Evolutionary conservation across 2,888 invertebrate genomes (phyloP).

Genomic region (Siphlonurus alternatus): DNA sequence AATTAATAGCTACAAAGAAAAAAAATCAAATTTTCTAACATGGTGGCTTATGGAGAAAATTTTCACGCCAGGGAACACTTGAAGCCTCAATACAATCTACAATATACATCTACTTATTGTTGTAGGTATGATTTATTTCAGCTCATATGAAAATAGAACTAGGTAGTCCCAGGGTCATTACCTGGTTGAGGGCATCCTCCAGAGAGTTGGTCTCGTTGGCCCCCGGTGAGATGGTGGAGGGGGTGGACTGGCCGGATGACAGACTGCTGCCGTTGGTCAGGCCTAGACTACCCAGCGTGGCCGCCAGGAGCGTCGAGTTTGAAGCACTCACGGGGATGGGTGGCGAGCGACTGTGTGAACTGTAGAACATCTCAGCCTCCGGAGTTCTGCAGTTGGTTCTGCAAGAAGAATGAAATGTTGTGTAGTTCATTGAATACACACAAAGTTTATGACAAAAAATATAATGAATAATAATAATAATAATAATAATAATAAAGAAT

Average conservation of each 20-base stretch:
- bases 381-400: not conserved
- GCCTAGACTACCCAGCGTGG: constrained; percentile 5
- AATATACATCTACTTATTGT: no score
- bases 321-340: not conserved
- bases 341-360: not conserved
- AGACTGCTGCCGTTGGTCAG: constrained; percentile 12
- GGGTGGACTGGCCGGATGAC: constrained; percentile 27
- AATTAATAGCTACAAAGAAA: no score
- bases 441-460: no score
- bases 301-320: not conserved
- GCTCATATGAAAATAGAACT: no score
- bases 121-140: no score
- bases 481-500: not conserved
- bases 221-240: constrained; percentile 31
- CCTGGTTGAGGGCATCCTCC: constrained; percentile 16
- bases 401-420: not conserved
- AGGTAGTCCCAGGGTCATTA: no score
- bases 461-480: not conserved
- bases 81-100: no score
- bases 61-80: no score
- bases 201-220: constrained; percentile 22
- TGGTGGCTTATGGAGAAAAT: no score
- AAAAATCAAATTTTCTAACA: no score
- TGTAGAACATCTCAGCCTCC: constrained; percentile 1
- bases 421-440: no score